phyloP scores from a whole-genome alignment of 2,113 vertebrate genomes.

The Alectura lathami region DNA sequence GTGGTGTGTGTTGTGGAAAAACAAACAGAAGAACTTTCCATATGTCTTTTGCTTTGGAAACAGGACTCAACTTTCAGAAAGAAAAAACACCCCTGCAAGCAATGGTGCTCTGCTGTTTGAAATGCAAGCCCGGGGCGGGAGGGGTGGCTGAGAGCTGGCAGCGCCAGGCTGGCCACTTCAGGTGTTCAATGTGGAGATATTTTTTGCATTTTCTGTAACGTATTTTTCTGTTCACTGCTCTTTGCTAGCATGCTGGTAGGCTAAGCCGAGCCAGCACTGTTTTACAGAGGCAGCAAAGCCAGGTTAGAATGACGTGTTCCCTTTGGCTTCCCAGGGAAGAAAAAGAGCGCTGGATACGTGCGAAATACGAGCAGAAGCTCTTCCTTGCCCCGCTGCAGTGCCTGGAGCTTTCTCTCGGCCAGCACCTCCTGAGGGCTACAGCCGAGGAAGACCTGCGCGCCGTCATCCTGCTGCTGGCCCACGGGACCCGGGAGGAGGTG shows the following conservation, averaged over 20 bases:
- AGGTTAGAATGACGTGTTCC: background rate
- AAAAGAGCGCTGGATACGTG: slow-evolving; percentile 95
- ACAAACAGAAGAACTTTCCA: background rate
- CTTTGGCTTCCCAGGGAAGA: slow-evolving; percentile 86
- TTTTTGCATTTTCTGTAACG: accelerated
- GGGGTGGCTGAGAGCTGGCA: background rate
- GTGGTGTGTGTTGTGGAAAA: background rate
- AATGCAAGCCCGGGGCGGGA: background rate
- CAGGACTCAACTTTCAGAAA: background rate
- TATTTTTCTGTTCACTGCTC: background rate
- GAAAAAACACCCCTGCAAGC: background rate
- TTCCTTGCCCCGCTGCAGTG: slow-evolving; percentile 86
- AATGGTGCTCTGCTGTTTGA: background rate
- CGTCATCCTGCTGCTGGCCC: slow-evolving; percentile 91
- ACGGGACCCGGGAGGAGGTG: slow-evolving; percentile 90
- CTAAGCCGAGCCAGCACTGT: background rate
- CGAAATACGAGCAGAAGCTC: slow-evolving; percentile 95
- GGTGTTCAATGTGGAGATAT: background rate
- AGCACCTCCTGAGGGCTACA: slow-evolving; percentile 88
- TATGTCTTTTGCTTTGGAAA: background rate
- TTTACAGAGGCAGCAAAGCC: accelerated
- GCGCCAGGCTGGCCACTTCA: background rate
- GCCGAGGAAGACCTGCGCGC: slow-evolving; percentile 89
- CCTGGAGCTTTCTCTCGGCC: slow-evolving; percentile 87
- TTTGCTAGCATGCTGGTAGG: background rate